Percentiles rank a stretch among this genome's conserved stretches.
These are phyloP conservation scores for Cossypha niveicapilla DNA, from an alignment of 2,797 vertebrate genomes.

Conservation along the genomic window DNA sequence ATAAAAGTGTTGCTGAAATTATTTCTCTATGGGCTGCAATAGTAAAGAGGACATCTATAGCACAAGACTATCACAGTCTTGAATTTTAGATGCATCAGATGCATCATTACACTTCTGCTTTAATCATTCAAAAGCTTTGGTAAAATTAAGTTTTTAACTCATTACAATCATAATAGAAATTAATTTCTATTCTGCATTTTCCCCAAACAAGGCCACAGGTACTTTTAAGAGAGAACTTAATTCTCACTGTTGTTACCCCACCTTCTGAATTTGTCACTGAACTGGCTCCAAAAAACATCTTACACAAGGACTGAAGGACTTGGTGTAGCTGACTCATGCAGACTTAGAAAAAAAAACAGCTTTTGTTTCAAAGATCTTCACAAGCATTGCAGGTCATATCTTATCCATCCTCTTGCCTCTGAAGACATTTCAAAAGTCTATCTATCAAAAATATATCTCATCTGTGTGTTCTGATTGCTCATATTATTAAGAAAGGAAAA, in stretches of 20 bases:
- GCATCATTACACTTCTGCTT: background rate
- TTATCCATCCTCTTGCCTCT: background rate
- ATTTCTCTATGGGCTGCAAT: slow-evolving; percentile 4
- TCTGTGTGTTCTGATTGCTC: background rate
- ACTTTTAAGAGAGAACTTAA: background rate
- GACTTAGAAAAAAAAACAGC: background rate
- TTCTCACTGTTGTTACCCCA: background rate
- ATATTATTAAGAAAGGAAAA: background rate
- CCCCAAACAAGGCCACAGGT: background rate
- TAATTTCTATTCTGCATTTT: background rate
- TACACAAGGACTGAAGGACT: background rate
- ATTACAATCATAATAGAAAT: background rate
- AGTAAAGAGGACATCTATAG: background rate
- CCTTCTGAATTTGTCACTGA: background rate
- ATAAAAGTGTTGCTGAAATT: slow-evolving; percentile 23
- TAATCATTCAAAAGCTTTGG: background rate
- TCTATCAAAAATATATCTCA: background rate
- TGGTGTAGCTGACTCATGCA: background rate
- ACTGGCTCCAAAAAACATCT: background rate
- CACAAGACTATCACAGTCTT: background rate
- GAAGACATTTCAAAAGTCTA: background rate
- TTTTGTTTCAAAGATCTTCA: background rate
- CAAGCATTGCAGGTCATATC: background rate
- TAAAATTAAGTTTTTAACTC: background rate
- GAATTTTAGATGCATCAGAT: background rate